Evolutionary conservation across 2,797 vertebrate species (phyloP), one percentile per base, ranked within the genome.

Genomic region (Ceryle rudis): DNA sequence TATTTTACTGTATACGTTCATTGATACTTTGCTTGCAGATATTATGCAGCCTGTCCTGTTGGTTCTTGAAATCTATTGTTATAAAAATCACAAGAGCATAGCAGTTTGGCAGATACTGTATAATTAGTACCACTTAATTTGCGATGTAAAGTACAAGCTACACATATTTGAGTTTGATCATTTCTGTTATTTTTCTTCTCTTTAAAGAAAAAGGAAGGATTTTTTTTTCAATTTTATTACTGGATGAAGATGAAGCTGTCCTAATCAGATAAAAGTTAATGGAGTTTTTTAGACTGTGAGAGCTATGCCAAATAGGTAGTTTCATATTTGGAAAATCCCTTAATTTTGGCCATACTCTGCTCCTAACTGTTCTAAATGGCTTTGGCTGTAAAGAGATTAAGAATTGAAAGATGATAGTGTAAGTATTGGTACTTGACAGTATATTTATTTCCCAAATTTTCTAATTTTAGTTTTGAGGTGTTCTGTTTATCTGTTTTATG

Each of bases 21-120:
- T 28, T 33, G 11, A 10, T 75, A 26, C 83, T 72, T 58, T 79
- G 78, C 33, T 89, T 74, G 31, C 79, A 35, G 72, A 47, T 95
- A 85, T 60, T 57, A 64, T 28, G 29, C 69, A 79, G 23, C 33
- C 61, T 93, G 29, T 96, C 31, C 47, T 94, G 2, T 78, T 88
- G 70, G 60, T 75, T 96, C 33, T 58, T 93, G 74, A 95, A 94
- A 94, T 97, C 62, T 94, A 15, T 89, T 81, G 58, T 95, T 93
- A 79, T 31, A 86, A 78, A 84, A 87, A 75, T 86, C 72, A 62
- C 66, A 95, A 78, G 31, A 84, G 64, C 15, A 15, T 61, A 92
- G 35, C 60, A 90, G 42, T 94, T 88, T 86, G 46, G 44, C 73
- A 79, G 44, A 58, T 92, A 54, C 35, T 70, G 23, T 83, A 23